Evolutionary conservation across 2,113 vertebrate species (phyloP), one percentile per base, ranked within the genome.

Genomic region (Astur gentilis): DNA sequence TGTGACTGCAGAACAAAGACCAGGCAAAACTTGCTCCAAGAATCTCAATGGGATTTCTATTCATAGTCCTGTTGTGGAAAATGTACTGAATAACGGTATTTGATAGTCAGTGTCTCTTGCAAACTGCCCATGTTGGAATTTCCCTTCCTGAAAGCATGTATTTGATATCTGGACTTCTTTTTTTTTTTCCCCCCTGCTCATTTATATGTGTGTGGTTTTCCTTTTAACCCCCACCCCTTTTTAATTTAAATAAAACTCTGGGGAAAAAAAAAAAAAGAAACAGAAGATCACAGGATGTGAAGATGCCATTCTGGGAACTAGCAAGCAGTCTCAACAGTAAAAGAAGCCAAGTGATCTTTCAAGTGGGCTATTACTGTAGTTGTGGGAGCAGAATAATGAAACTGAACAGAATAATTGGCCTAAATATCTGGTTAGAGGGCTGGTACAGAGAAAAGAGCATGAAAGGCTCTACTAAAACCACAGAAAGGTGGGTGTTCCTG

Each of bases 371-470:
- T 96, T 90, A 96, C 88, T 87, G 83, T 78, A 93, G 82, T 90
- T 93, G 89, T 96, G 55, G 95, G 81, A 97, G 91, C 93, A 97
- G 92, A 95, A 96, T 95, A 97, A 96, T 96, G 87, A 98, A 97
- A 97, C 73, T 84, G 85, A 98, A 96, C 75, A 95, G 83, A 97
- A 95, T 96, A 93, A 97, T 82, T 96, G 92, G 89, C 95, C 89
- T 97, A 96, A 96, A 96, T 95, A 90, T 95, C 92, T 97, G 76
- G 64, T 84, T 95, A 86, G 95, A 96, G 87, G 80, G 75, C 84
- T 90, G 84, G 27, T 93, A 57, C 92, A 91, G 94, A 96, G 86
- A 94, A 96, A 97, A 94, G 88, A 79, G 72, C 81, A 92, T 88
- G 81, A 83, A 96, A 95, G 89, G 93, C 92, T 95, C 94, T 58